phyloP scores from a whole-genome alignment of 1,140 invertebrate genomes.

The Alviniconcha marisindica region DNA sequence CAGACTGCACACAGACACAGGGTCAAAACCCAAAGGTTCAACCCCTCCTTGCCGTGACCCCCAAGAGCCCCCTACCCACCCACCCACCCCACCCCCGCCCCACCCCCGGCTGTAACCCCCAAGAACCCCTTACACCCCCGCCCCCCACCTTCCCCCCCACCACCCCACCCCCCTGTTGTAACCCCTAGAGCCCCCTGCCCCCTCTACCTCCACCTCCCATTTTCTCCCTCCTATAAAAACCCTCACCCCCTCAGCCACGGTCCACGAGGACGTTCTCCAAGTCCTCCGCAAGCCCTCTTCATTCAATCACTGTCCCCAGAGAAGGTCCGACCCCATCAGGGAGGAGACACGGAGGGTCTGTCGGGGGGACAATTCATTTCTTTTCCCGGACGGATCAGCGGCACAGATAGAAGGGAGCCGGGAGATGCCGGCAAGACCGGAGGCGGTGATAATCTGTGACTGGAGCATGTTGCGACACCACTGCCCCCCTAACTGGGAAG shows the following conservation, averaged over 20 bases:
- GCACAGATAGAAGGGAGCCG: neutral
- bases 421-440: neutral
- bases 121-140: no score
- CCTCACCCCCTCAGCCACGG: neutral
- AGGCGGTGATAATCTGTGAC: neutral
- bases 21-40: no score
- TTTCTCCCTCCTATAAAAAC: neutral
- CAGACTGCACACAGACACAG: no score
- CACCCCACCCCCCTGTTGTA: no score
- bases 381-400: constrained; percentile 30
- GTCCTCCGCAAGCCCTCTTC: constrained; percentile 17
- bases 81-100: no score
- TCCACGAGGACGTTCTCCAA: no score
- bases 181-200: neutral
- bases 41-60: no score
- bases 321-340: constrained; percentile 19
- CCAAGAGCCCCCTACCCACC: no score
- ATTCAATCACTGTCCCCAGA: constrained; percentile 24
- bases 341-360: neutral
- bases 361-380: constrained; percentile 33
- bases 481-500: constrained; percentile 35
- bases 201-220: neutral
- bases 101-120: no score
- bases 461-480: constrained; percentile 41
- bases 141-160: no score